A percentile compares a stretch with the other conserved stretches of the same genome.
Conservation (phyloP, 2,797 vertebrate genomes). For the Clarias laeviceps region DNA sequence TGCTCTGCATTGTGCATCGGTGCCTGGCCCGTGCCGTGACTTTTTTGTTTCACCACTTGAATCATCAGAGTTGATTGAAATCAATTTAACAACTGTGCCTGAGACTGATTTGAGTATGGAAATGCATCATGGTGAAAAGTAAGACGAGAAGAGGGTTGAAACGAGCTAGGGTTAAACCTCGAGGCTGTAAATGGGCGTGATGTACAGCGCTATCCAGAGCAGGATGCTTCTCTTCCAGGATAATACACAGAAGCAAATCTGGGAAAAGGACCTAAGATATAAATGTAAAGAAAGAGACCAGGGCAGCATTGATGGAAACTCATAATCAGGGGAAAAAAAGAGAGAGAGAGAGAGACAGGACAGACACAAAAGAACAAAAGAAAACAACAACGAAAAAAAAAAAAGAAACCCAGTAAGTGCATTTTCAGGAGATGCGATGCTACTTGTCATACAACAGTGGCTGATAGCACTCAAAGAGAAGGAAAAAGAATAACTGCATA, state of each 20-base stretch:
- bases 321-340: slow-evolving; percentile 47
- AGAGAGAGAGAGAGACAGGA: slow-evolving; percentile 51
- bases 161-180: slow-evolving; percentile 26
- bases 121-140: slow-evolving; percentile 56
- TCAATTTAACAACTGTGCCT: slow-evolving; percentile 71
- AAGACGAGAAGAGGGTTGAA: slow-evolving; percentile 8
- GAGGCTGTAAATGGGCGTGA: slow-evolving; percentile 51
- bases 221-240: slow-evolving; percentile 63
- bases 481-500: slow-evolving; percentile 74
- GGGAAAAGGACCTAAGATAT: slow-evolving; percentile 22
- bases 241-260: slow-evolving; percentile 51
- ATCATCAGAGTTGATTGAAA: slow-evolving; percentile 77
- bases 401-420: slow-evolving; percentile 36
- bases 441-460: slow-evolving; percentile 27
- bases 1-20: slow-evolving; percentile 68
- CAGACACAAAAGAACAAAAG: slow-evolving; percentile 71
- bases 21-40: slow-evolving; percentile 55
- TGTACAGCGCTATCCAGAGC: slow-evolving; percentile 65
- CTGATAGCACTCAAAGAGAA: slow-evolving; percentile 45
- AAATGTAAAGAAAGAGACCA: slow-evolving; percentile 60
- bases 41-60: slow-evolving; percentile 75
- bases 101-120: slow-evolving; percentile 78
- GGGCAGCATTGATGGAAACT: slow-evolving; percentile 56
- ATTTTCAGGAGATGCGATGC: slow-evolving; percentile 26
- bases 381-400: slow-evolving; percentile 47